Conservation (phyloP, 1,140 invertebrate species). For the Bemisia tabaci region DNA sequence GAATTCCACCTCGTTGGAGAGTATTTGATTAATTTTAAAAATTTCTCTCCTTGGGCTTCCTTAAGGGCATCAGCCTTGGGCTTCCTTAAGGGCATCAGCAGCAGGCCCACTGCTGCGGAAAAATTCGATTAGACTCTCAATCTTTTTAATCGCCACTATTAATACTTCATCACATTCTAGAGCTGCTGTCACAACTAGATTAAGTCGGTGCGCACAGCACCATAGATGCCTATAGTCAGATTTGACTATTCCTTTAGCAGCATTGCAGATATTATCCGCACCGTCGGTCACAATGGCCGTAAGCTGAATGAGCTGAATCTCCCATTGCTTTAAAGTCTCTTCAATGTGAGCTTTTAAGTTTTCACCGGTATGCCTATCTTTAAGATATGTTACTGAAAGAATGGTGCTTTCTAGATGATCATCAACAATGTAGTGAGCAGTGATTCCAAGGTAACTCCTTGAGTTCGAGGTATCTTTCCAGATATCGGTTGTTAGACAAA, state of each 20-base stretch:
- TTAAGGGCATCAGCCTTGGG: constrained; percentile 11
- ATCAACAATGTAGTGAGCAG: constrained; percentile 17
- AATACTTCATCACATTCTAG: constrained; percentile 14
- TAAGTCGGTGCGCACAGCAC: constrained; percentile 33
- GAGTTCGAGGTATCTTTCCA: constrained; percentile 22
- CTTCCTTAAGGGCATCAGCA: constrained; percentile 10
- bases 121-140: constrained; percentile 13
- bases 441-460: constrained; percentile 23
- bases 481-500: constrained; percentile 24
- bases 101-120: constrained; percentile 16
- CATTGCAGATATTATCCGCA: too few relatives aligned
- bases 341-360: constrained; percentile 17
- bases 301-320: constrained; percentile 17
- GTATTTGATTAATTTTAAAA: constrained; percentile 21
- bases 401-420: constrained; percentile 5
- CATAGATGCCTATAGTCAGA: too few relatives aligned
- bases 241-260: too few relatives aligned
- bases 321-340: constrained; percentile 27
- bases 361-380: constrained; percentile 19
- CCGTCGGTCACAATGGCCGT: too few relatives aligned
- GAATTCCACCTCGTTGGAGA: constrained; percentile 28
- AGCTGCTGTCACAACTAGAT: constrained; percentile 26
- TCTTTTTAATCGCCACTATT: constrained; percentile 16
- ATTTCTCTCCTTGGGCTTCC: too few relatives aligned
- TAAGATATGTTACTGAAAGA: constrained; percentile 1